These are phyloP conservation scores for Coronaproctus castanopsis DNA, from an alignment of 2,888 invertebrate species.

Conservation along the genomic window DNA sequence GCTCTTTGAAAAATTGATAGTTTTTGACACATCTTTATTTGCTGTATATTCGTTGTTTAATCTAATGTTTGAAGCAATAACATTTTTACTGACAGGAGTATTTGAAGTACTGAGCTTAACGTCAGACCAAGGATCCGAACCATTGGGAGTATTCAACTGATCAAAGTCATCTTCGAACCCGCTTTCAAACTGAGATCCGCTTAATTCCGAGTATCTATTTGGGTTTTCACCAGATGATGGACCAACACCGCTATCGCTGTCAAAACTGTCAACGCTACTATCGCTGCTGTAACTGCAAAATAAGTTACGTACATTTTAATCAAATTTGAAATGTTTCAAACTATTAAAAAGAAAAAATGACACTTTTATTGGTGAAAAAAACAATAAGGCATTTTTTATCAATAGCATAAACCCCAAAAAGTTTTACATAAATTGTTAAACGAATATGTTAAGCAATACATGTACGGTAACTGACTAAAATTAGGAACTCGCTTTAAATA, in stretches of 20 bases:
- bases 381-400: too few relatives aligned
- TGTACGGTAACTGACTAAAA: too few relatives aligned
- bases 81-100: neutral
- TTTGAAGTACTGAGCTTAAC: too few relatives aligned
- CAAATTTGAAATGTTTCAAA: neutral
- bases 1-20: constrained; percentile 4
- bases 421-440: too few relatives aligned
- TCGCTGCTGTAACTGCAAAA: constrained; percentile 47
- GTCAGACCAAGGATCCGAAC: constrained; percentile 17
- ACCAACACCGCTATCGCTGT: constrained; percentile 41
- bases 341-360: too few relatives aligned
- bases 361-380: too few relatives aligned
- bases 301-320: too few relatives aligned
- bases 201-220: constrained; percentile 8
- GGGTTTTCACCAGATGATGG: constrained; percentile 34
- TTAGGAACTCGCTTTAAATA: too few relatives aligned
- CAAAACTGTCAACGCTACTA: constrained; percentile 51
- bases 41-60: neutral
- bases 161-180: constrained; percentile 71
- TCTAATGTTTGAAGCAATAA: neutral
- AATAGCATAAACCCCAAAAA: too few relatives aligned
- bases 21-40: neutral
- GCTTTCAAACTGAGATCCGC: constrained; percentile 48
- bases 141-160: constrained; percentile 25
- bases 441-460: too few relatives aligned